These are phyloP conservation scores for Standfussiana lucernea DNA, from an alignment of 2,888 invertebrate genomes.

Conservation along the genomic window DNA sequence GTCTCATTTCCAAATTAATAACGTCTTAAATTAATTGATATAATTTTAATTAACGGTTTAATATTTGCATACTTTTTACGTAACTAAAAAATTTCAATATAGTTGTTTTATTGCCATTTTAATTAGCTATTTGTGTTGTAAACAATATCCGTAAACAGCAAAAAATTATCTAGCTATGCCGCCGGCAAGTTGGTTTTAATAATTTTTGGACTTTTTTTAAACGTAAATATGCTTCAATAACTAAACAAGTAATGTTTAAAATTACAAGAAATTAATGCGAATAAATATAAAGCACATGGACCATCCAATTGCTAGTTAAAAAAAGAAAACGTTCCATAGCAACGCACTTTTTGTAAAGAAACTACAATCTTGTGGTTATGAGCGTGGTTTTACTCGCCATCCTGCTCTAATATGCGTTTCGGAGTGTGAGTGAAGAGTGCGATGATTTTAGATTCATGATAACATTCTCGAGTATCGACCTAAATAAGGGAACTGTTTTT, in stretches of 20 bases:
- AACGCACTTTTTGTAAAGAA: background rate
- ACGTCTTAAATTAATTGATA: background rate
- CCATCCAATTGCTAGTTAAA: constrained; percentile 12
- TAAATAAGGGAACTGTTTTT: background rate
- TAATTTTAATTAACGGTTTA: background rate
- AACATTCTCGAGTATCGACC: background rate
- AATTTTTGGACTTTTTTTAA: background rate
- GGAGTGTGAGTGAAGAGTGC: background rate
- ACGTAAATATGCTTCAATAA: background rate
- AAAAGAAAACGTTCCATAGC: constrained; percentile 4
- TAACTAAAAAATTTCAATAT: background rate
- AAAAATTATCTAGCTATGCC: background rate
- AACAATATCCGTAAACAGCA: constrained; percentile 26
- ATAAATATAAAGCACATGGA: background rate
- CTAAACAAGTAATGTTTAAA: accelerated
- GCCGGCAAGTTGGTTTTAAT: background rate
- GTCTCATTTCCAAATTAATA: background rate
- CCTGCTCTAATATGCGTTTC: background rate
- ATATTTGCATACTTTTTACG: accelerated
- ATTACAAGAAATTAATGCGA: background rate
- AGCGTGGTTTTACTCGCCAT: background rate
- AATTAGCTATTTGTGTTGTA: background rate
- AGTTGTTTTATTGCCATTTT: background rate
- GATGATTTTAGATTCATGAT: background rate
- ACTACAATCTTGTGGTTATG: background rate